Base-by-base conservation (phyloP, 2,888 invertebrate genomes). In the Lamellibrachia satsuma region DNA sequence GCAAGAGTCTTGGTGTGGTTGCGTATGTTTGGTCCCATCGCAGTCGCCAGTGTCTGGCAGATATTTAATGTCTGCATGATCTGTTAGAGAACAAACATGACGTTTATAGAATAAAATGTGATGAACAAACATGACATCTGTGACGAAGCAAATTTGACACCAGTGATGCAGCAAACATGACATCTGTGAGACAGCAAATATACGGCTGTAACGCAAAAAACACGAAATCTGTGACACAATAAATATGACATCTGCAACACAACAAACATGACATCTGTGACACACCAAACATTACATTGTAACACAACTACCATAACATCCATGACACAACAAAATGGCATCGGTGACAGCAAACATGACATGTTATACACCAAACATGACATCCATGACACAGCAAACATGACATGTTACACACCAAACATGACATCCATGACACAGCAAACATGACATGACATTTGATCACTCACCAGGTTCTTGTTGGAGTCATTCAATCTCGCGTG, bases 21-120 rank as follows among this genome's bases (percentile, higher is more conserved):
- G 95, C 98, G 98, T 95, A 98, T 98, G 92, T 98, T 97, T 27
- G 95, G 95, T 4, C 99, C 99, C 97, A 99, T 98, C 0, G 98
- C 98, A 0, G 97, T 97, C 0, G 98, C 98, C 52, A 99, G 97
- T 57, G 97, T 97, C 95, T 98, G 98, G 95, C 98, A 98, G 93
- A 99, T 98, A 93, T 98, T 97, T 91, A 99, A 97, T 0, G 99
- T 97, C 27, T 98, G 97, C 95, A 98, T 98, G 0, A 98, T 98
- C 96, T 96, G 94, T 90, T 0, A 90, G 22, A 52, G 90, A 51
- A 75, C 60, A 75, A 75, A 15, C 15, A 75, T 75, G 75, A 75
- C 22, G 75, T 22, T 75, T 22, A 75, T n/a, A 75, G 75, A 11
- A 15, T 57, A 2, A 75, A 75, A 22, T 15, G n/a, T n/a, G 15